phyloP scores from a whole-genome alignment of 2,888 invertebrate species.

The Girardia tigrina region DNA sequence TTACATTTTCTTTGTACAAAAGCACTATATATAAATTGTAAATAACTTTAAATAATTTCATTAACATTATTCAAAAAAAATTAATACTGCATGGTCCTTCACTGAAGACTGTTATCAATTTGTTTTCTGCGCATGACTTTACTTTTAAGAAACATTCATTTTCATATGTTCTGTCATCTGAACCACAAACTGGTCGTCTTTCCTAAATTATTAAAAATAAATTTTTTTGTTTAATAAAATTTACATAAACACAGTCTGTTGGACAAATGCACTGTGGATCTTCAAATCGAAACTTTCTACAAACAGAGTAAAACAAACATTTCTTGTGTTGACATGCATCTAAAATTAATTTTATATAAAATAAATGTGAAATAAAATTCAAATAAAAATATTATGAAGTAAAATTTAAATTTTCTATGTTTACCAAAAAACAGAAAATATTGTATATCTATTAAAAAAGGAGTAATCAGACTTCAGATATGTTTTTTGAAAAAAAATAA shows the following conservation, averaged over 20 bases:
- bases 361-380: too few relatives aligned
- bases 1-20: too few relatives aligned
- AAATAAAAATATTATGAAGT: too few relatives aligned
- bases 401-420: too few relatives aligned
- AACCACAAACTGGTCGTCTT: constrained; percentile 65
- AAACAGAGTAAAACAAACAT: constrained; percentile 34
- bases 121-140: constrained; percentile 59
- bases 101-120: not conserved
- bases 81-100: constrained; percentile 28
- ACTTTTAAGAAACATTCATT: constrained; percentile 79
- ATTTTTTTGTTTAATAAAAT: not conserved
- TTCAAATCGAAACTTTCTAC: constrained; percentile 29
- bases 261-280: constrained; percentile 33
- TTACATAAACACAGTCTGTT: constrained; percentile 32
- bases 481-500: too few relatives aligned
- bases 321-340: constrained; percentile 21
- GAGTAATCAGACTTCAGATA: too few relatives aligned
- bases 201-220: not conserved
- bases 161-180: constrained; percentile 76
- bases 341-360: too few relatives aligned
- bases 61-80: not conserved
- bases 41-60: not conserved
- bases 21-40: not conserved
- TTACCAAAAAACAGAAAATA: too few relatives aligned
- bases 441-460: too few relatives aligned